phyloP scores from a whole-genome alignment of 1,140 invertebrate genomes.

The Papilio polytes region DNA sequence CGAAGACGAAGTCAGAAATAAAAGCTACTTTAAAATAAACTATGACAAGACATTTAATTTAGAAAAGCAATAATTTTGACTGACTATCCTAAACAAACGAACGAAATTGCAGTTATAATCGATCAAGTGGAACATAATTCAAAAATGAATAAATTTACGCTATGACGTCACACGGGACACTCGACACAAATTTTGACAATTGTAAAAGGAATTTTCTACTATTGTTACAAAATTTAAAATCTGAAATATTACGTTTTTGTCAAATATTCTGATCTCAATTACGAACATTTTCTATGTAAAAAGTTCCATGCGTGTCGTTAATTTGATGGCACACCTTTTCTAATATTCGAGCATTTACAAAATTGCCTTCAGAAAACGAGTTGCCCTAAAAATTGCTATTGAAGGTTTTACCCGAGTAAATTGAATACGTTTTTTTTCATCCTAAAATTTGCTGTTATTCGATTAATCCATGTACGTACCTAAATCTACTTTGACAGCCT shows the following conservation, averaged over 20 bases:
- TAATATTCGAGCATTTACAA: conserved; percentile 58
- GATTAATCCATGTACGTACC: not conserved
- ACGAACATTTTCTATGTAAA: conserved; percentile 10
- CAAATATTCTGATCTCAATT: not conserved
- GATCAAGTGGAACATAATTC: too few relatives aligned
- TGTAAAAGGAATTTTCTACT: too few relatives aligned
- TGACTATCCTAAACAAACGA: too few relatives aligned
- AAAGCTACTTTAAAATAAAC: too few relatives aligned
- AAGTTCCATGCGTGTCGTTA: conserved; percentile 52
- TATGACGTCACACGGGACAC: too few relatives aligned
- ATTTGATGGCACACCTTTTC: conserved; percentile 49
- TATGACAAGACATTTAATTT: too few relatives aligned
- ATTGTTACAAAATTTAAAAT: not conserved
- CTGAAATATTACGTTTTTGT: not conserved
- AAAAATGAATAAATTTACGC: too few relatives aligned
- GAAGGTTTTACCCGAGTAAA: conserved; percentile 7
- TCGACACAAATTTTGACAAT: too few relatives aligned
- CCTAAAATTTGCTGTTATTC: not conserved
- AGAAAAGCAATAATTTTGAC: too few relatives aligned
- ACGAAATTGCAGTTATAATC: too few relatives aligned
- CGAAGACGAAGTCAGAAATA: too few relatives aligned
- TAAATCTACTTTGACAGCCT: not conserved
- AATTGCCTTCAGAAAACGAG: conserved; percentile 54
- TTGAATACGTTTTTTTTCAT: conserved; percentile 9
- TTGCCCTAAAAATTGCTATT: conserved; percentile 22